Base-by-base conservation (phyloP, 2,797 vertebrate species). In the Rachycentron canadum region DNA sequence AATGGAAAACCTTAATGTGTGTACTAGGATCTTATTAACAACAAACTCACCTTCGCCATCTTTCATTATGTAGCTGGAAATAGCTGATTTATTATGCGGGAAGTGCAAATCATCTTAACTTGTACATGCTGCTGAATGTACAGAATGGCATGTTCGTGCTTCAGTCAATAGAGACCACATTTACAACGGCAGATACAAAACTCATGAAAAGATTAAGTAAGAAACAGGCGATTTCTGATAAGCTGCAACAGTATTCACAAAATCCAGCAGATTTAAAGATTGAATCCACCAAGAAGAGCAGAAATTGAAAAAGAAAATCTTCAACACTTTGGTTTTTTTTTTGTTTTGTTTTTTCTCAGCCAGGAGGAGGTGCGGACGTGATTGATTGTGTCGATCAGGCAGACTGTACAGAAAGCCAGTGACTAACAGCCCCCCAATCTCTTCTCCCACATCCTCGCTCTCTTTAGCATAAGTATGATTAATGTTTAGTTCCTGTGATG, bases 391-490 rank as follows among this genome's bases (percentile, higher is more conserved):
- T 89, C 73, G 58, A 88, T 94, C 86, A 78, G 84, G 61, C 82
- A 40, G 73, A 77, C 63, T 69, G 85, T 76, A 69, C 81, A 89
- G 61, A 86, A 81, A 89, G 81, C 76, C 53, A 59, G 69, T 79
- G 75, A 78, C 62, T 88, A 87, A 82, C 69, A 43, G 43, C 50
- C 43, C 70, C 38, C 50, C 3, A 12, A 64, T 66, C 76, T 68
- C 73, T 70, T 79, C 81, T 81, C 80, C 73, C 86, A 67, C 73
- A 0, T 77, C 70, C 76, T 77, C 38, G 4, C 79, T 69, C 59
- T 83, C 76, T 80, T 91, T 86, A 86, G 87, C 86, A 86, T 89
- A 92, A 91, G 77, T 86, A 77, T 92, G 90, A 94, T 91, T 84
- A 88, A 89, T 92, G 91, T 89, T 89, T 87, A 83, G 83, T 60